Conservation (phyloP, 2,888 invertebrate genomes). For the Euclidia mi region DNA sequence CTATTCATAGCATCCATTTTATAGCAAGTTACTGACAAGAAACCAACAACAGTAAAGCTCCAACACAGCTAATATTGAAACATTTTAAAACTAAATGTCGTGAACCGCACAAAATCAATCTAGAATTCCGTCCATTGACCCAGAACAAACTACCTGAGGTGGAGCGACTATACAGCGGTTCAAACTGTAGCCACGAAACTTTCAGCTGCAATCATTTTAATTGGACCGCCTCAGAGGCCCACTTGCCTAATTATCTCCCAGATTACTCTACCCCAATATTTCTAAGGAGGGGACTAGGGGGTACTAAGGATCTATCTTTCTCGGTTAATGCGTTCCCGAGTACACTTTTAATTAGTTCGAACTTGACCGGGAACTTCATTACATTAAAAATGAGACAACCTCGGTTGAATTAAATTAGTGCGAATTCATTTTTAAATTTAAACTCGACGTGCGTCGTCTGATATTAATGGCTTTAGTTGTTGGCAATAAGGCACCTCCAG, state of each 20-base stretch:
- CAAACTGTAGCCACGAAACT: constrained; percentile 45
- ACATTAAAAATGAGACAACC: constrained; percentile 47
- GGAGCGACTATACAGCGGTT: constrained; percentile 49
- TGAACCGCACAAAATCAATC: constrained; percentile 24
- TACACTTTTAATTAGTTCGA: constrained; percentile 60
- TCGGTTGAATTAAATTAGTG: constrained; percentile 32
- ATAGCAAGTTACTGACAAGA: too few relatives aligned
- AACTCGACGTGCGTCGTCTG: constrained; percentile 23
- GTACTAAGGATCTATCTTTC: constrained; percentile 13
- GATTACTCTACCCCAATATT: constrained; percentile 60
- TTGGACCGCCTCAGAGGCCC: constrained; percentile 58
- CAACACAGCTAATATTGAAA: not conserved
- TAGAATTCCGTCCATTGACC: constrained; percentile 9
- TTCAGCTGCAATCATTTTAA: constrained; percentile 62
- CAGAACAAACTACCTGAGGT: constrained; percentile 44
- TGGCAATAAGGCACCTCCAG: constrained; percentile 6
- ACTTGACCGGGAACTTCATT: constrained; percentile 57
- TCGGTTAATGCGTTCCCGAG: constrained; percentile 49
- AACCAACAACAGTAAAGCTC: not conserved
- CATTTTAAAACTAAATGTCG: constrained; percentile 5
- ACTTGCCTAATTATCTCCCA: constrained; percentile 58
- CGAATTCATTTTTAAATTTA: constrained; percentile 39
- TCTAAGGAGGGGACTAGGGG: constrained; percentile 17
- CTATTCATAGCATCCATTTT: too few relatives aligned
- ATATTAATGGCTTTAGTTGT: constrained; percentile 39